phyloP scores from a whole-genome alignment of 2,113 vertebrate species.

The Mandrillus leucophaeus region DNA sequence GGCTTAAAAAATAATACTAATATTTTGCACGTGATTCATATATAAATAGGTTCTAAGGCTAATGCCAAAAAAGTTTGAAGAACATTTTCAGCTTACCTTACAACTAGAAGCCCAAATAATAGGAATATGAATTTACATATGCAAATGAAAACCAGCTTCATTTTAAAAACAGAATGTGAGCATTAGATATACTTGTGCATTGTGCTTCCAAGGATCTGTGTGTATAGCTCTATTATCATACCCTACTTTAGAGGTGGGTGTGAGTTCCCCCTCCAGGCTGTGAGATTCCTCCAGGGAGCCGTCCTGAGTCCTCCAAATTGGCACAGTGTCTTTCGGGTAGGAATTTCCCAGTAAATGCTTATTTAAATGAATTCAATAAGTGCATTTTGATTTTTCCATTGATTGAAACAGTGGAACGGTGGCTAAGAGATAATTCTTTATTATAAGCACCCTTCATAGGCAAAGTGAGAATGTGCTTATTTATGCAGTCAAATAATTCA shows the following conservation, averaged over 20 bases:
- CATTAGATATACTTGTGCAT: neutral
- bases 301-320: neutral
- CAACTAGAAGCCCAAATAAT: conserved; percentile 1
- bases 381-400: neutral
- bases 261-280: neutral
- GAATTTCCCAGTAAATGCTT: neutral
- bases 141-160: neutral
- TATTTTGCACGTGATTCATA: neutral
- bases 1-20: neutral
- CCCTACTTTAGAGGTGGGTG: neutral
- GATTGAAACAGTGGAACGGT: neutral
- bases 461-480: neutral
- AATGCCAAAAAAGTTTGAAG: neutral
- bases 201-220: neutral
- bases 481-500: neutral
- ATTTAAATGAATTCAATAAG: conserved; percentile 29
- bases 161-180: neutral
- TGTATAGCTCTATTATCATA: neutral
- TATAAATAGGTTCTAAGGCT: neutral
- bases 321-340: neutral
- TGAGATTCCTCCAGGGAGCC: neutral
- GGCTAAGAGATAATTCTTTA: neutral
- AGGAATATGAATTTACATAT: neutral
- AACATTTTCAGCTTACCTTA: neutral
- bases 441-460: neutral